phyloP scores from a whole-genome alignment of 2,113 vertebrate species.

The Erythrolamprus reginae region DNA sequence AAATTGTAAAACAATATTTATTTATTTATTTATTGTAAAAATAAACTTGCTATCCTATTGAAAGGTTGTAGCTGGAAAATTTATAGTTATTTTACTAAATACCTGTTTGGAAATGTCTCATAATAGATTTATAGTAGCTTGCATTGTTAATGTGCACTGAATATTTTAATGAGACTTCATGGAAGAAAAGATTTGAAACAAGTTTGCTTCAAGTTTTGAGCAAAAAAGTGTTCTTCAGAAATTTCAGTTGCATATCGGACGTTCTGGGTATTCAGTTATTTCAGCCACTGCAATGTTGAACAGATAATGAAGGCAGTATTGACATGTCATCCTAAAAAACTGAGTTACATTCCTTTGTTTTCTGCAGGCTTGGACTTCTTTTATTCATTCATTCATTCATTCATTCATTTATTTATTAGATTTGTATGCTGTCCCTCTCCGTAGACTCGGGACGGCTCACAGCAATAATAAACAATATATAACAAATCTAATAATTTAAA shows the following conservation, averaged over 20 bases:
- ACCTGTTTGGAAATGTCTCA: neutral
- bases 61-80: neutral
- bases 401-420: no score
- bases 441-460: no score
- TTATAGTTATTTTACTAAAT: neutral
- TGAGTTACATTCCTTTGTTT: neutral
- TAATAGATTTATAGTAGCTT: neutral
- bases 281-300: neutral
- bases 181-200: neutral
- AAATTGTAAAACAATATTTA: neutral
- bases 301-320: neutral
- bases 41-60: neutral
- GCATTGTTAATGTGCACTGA: conserved; percentile 31
- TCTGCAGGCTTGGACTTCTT: no score
- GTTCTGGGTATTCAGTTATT: neutral
- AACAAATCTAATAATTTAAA: no score
- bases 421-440: no score
- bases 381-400: no score
- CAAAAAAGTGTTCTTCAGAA: neutral
- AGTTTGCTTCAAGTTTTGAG: neutral
- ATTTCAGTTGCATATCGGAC: neutral
- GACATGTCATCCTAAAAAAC: neutral
- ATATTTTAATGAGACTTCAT: conserved; percentile 30
- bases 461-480: no score
- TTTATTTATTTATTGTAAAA: neutral